These are phyloP conservation scores for Lamprotornis superbus DNA, from an alignment of 2,113 vertebrate genomes.

Conservation along the genomic window DNA sequence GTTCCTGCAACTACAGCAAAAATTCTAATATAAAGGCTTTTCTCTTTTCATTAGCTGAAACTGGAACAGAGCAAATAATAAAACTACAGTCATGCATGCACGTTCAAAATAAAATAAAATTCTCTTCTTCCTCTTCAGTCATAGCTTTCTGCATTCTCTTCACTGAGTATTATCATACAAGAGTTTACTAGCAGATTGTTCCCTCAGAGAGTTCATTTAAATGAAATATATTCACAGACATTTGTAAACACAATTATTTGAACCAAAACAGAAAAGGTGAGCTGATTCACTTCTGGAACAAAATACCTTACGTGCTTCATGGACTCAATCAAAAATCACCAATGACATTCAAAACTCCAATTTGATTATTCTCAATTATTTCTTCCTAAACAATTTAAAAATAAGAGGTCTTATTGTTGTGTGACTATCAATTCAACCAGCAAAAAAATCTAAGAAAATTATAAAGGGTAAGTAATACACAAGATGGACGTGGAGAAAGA, in stretches of 20 bases:
- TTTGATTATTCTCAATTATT: background rate
- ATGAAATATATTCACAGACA: background rate
- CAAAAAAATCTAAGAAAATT: background rate
- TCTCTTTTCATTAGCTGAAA: background rate
- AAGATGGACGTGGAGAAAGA: background rate
- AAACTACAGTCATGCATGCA: background rate
- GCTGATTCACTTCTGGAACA: background rate
- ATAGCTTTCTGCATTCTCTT: background rate
- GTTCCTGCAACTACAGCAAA: background rate
- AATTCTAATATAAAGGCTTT: background rate
- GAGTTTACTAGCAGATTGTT: background rate
- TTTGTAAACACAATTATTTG: constrained; percentile 22
- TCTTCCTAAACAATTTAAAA: background rate
- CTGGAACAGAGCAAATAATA: background rate
- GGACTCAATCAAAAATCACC: background rate
- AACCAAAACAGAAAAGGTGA: constrained; percentile 5
- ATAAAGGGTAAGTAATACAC: background rate
- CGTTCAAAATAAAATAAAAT: background rate
- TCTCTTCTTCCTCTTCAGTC: background rate
- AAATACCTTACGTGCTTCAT: background rate
- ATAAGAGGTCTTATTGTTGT: background rate
- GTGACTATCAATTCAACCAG: background rate
- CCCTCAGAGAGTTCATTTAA: constrained; percentile 1
- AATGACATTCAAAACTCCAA: background rate
- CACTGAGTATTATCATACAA: background rate